phyloP scores from a whole-genome alignment of 2,888 invertebrate genomes.

The Helicoverpa assulta region DNA sequence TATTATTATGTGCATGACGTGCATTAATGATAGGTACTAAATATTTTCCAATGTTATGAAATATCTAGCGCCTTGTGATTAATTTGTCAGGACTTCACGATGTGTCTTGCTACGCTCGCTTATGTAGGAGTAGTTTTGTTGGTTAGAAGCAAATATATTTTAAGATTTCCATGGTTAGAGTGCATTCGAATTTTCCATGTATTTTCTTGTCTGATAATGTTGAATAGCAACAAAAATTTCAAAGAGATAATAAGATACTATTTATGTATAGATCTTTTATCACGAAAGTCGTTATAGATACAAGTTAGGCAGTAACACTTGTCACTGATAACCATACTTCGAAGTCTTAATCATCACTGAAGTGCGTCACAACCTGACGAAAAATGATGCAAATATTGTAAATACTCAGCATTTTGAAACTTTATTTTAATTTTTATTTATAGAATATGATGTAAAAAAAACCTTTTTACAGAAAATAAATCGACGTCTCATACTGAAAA shows the following conservation, averaged over 20 bases:
- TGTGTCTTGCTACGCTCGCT: not conserved
- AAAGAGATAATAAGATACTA: not conserved
- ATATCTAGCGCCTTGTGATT: not conserved
- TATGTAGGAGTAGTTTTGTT: not conserved
- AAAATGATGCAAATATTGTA: not conserved
- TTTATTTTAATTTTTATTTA: no score
- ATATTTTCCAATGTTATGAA: no score
- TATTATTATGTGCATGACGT: no score
- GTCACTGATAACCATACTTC: not conserved
- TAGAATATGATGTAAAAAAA: no score
- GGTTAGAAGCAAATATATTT: not conserved
- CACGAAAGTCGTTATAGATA: not conserved
- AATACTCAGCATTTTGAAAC: no score
- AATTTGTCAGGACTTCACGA: not conserved
- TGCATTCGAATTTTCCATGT: not conserved
- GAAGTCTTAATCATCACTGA: not conserved
- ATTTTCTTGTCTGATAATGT: conserved; percentile 5
- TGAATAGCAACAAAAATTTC: conserved; percentile 1
- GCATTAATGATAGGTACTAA: no score
- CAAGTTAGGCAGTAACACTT: not conserved
- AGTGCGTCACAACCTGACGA: not conserved
- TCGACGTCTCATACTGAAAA: no score
- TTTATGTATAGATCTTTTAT: not conserved
- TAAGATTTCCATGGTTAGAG: no score
- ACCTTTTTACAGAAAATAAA: no score